These are phyloP conservation scores for Phaethornis superciliosus DNA, from an alignment of 2,113 vertebrate genomes.

Conservation along the genomic window DNA sequence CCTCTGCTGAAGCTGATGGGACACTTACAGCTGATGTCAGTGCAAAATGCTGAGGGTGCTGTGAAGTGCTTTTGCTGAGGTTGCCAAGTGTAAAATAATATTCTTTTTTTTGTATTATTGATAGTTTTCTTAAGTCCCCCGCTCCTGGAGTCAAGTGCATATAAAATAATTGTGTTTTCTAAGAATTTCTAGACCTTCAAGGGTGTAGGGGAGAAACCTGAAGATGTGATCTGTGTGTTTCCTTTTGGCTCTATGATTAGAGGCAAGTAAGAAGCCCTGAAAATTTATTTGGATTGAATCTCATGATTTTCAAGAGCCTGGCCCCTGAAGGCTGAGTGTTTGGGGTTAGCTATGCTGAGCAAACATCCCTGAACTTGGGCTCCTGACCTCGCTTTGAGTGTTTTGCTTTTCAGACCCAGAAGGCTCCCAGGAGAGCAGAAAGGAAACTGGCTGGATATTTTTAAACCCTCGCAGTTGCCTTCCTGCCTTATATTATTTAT, in stretches of 20 bases:
- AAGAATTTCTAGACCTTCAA: not conserved
- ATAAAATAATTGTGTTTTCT: not conserved
- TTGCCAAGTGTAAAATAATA: not conserved
- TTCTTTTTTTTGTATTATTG: not conserved
- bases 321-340: not conserved
- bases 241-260: not conserved
- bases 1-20: not conserved
- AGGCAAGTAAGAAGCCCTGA: not conserved
- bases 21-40: not conserved
- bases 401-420: conserved; percentile 69
- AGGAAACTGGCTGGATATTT: conserved; percentile 64
- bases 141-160: not conserved
- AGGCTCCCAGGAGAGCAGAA: conserved; percentile 56
- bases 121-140: not conserved
- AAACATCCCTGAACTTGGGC: conserved; percentile 62
- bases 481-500: conserved; percentile 70
- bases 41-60: not conserved
- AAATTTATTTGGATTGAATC: conserved; percentile 21
- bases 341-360: conserved; percentile 7
- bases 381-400: conserved; percentile 49
- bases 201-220: not conserved
- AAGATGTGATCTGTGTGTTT: not conserved
- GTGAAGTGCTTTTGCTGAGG: not conserved
- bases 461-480: conserved; percentile 49
- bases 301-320: not conserved